Evolutionary conservation across 37 sponge, comb jelly and placozoan genomes (phyloP).

Genomic region (Spongia lamella): DNA sequence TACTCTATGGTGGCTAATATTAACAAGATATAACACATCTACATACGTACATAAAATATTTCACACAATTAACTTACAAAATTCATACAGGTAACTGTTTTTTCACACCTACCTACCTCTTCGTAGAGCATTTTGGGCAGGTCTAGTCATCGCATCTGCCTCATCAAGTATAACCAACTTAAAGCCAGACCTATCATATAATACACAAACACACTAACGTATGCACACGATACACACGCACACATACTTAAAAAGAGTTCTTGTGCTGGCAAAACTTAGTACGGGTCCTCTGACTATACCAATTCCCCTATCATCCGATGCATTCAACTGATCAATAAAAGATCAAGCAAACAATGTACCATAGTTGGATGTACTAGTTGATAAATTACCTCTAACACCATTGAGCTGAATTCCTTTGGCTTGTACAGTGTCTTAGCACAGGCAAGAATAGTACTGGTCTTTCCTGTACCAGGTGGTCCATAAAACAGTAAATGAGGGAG

Average conservation of each 20-base stretch:
- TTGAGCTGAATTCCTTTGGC: conserved; percentile 80
- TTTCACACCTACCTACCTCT: too few relatives aligned
- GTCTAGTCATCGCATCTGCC: conserved; percentile 98
- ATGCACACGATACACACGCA: background rate
- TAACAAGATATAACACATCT: too few relatives aligned
- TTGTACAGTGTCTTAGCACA: conserved; percentile 84
- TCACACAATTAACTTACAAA: background rate
- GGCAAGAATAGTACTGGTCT: conserved; percentile 96
- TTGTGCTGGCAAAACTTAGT: conserved; percentile 93
- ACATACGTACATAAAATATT: background rate
- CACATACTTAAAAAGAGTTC: conserved; percentile 78
- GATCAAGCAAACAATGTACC: background rate
- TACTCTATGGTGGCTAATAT: too few relatives aligned
- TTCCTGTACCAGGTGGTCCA: conserved; percentile 98
- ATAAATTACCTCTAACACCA: conserved; percentile 85
- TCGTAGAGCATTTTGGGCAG: conserved; percentile 97
- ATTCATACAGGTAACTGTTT: too few relatives aligned
- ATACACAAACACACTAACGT: background rate
- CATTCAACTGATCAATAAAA: conserved; percentile 96
- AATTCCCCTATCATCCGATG: conserved; percentile 98
- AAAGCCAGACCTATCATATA: conserved; percentile 79
- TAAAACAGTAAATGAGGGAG: conserved; percentile 97
- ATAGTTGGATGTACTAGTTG: background rate
- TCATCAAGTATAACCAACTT: conserved; percentile 96
- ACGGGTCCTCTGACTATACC: conserved; percentile 93